Percentiles rank a stretch among this genome's conserved stretches.
Conservation (phyloP, 2,888 invertebrate genomes). For the Neoascia interrupta region DNA sequence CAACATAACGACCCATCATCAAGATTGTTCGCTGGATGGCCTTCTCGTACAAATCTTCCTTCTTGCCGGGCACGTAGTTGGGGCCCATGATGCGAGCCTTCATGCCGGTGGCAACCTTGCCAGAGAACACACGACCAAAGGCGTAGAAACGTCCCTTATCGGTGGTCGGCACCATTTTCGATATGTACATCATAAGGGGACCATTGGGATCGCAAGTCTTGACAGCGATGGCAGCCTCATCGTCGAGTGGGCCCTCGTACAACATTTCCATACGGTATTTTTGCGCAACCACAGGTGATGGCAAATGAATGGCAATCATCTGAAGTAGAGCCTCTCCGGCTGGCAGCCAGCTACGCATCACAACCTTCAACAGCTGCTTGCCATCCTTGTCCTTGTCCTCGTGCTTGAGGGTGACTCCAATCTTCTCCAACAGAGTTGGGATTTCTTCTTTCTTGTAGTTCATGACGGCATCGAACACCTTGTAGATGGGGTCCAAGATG, state of each 20-base stretch:
- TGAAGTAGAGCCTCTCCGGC: slow-evolving; percentile 99
- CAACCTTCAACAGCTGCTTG: slow-evolving; percentile 96
- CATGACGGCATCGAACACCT: slow-evolving; percentile 91
- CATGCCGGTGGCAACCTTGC: slow-evolving; percentile 93
- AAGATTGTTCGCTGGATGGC: slow-evolving; percentile 99
- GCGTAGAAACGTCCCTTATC: slow-evolving; percentile 99
- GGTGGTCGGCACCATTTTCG: slow-evolving; percentile 99
- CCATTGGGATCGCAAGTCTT: slow-evolving; percentile 97
- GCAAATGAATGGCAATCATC: slow-evolving; percentile 99
- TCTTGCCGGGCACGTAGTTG: slow-evolving; percentile 98
- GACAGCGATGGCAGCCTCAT: slow-evolving; percentile 94
- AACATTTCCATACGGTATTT: slow-evolving; percentile 99
- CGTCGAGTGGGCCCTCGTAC: slow-evolving; percentile 99
- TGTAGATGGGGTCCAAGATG: slow-evolving; percentile 99
- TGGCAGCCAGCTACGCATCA: slow-evolving; percentile 99
- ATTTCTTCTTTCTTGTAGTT: slow-evolving; percentile 97
- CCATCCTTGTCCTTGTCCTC: slow-evolving; percentile 99
- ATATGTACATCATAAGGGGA: slow-evolving; percentile 99
- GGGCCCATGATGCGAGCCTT: slow-evolving; percentile 99
- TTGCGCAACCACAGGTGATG: slow-evolving; percentile 99
- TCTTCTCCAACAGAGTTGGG: slow-evolving; percentile 91
- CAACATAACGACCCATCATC: slow-evolving; percentile 99
- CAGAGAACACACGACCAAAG: slow-evolving; percentile 99
- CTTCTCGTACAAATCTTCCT: slow-evolving; percentile 99
- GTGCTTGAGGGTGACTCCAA: slow-evolving; percentile 93